Percentiles rank a stretch among this genome's conserved stretches.
These are phyloP conservation scores for Sinocyclocheilus maitianheensis DNA, from an alignment of 2,113 vertebrate genomes.

Conservation along the genomic window DNA sequence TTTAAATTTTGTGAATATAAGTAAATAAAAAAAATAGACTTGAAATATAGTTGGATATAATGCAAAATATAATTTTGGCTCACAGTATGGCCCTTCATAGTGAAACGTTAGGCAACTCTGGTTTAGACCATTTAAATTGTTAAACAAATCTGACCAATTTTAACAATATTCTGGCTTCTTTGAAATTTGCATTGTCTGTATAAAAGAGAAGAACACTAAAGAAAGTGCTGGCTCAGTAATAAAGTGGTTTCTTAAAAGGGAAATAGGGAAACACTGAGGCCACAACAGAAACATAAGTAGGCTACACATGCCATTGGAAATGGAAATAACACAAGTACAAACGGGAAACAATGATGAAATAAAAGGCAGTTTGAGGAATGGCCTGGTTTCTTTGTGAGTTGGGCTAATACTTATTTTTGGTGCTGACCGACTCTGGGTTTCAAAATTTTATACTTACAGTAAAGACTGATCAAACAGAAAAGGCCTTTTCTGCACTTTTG, in stretches of 20 bases:
- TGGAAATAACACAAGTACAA: conserved; percentile 29
- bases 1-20: no score
- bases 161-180: conserved; percentile 16
- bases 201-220: conserved; percentile 34
- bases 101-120: background rate
- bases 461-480: conserved; percentile 19
- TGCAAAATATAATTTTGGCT: background rate
- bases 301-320: conserved; percentile 8
- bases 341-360: conserved; percentile 30
- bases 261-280: conserved; percentile 35
- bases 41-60: no score
- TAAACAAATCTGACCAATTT: conserved; percentile 25
- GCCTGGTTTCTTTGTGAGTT: conserved; percentile 28
- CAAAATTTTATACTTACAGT: background rate
- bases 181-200: conserved; percentile 29
- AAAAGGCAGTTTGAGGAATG: conserved; percentile 23
- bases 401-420: conserved; percentile 14
- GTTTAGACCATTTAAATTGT: background rate
- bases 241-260: conserved; percentile 25
- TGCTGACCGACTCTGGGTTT: background rate
- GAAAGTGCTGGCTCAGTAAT: conserved; percentile 28
- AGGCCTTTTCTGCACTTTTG: background rate
- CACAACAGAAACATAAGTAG: conserved; percentile 5
- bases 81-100: background rate
- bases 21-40: no score